Evolutionary conservation across 2,113 vertebrate species (phyloP), one percentile per base, ranked within the genome.

Genomic region (Plestiodon gilberti): DNA sequence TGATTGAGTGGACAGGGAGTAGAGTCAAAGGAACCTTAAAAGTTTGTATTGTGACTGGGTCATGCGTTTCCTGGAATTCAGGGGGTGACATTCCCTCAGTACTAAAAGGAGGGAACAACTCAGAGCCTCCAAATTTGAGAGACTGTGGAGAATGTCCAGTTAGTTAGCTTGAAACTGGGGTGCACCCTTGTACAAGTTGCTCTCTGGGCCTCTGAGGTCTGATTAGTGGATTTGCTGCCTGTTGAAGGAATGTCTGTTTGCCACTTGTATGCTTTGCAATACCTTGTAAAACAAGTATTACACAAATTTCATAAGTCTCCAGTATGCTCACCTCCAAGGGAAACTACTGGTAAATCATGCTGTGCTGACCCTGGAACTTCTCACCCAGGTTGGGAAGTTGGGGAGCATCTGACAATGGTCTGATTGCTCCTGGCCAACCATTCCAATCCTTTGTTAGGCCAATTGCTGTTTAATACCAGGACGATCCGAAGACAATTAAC

Each of bases 191-290:
- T 57, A 57, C 55, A 9, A 57, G 55, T 57, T 57, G 55, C 55
- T 9, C 55, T 57, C 6, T 25, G 18, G 43, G 22, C n/a, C 77
- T 71, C 17, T 1, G 15, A 2, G 9, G 43, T 78, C 30, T 43
- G 76, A 30, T 1, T 89, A 70, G 73, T 78, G 73, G 65, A 70
- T 70, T 70, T 55, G 78, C 75, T 57, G 43, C 48, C 86, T 82
- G 38, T 78, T 10, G 20, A 14, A 61, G 13, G 59, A 61, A 5
- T 65, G 6, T 65, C 25, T 65, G 23, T 30, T 10, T 25, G 64
- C 25, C 8, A 9, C 28, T 65, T 65, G 25, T 65, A 23, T 65
- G n/a, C 28, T 22, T 67, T n/a, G 64, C 30, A 67, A 67, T n/a
- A n/a, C n/a, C n/a, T 48, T 48, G n/a, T 3, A n/a, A n/a, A 69